Percentiles rank a stretch among this genome's conserved stretches.
phyloP scores from a whole-genome alignment of 2,113 vertebrate species.

The Oxygymnocypris stewartii region DNA sequence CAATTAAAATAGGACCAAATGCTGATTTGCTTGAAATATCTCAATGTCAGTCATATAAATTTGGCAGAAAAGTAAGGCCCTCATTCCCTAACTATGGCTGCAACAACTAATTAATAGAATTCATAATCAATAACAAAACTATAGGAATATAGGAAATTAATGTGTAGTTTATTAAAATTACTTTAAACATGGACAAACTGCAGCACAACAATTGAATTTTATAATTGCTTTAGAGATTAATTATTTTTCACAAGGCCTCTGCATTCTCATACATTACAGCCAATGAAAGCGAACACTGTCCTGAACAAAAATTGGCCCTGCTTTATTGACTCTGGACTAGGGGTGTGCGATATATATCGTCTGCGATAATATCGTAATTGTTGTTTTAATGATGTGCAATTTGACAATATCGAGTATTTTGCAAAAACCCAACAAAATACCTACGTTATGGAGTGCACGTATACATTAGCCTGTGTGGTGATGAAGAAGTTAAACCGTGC shows the following conservation, averaged over 20 bases:
- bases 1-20: not conserved
- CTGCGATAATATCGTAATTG: too few relatives aligned
- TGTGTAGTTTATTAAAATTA: not conserved
- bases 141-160: not conserved
- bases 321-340: not conserved
- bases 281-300: slow-evolving; percentile 6
- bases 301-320: not conserved
- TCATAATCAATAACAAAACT: not conserved
- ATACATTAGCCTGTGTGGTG: too few relatives aligned
- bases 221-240: not conserved
- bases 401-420: too few relatives aligned
- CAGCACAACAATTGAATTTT: not conserved
- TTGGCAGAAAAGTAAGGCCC: not conserved
- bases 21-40: not conserved
- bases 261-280: not conserved
- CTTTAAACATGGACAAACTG: not conserved
- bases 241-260: not conserved
- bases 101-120: not conserved
- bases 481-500: too few relatives aligned
- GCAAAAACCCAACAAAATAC: too few relatives aligned
- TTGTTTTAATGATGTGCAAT: too few relatives aligned
- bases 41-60: not conserved
- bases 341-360: too few relatives aligned
- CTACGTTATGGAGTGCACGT: too few relatives aligned
- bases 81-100: not conserved